Percentiles rank a stretch among this genome's conserved stretches.
Evolutionary conservation across 2,888 invertebrate genomes (phyloP).

Genomic region (Cryptocephalus primarius): DNA sequence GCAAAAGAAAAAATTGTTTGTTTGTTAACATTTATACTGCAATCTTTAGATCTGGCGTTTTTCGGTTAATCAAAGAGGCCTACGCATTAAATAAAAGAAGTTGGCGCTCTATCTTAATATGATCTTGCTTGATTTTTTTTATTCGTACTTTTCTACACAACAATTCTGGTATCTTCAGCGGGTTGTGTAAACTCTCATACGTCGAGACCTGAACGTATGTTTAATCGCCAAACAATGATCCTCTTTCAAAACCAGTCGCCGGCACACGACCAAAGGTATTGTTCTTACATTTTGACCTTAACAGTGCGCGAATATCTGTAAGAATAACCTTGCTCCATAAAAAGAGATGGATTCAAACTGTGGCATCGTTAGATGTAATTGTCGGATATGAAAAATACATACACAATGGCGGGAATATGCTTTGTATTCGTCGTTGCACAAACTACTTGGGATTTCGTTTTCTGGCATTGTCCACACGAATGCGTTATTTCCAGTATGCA

Average conservation of each 20-base stretch:
- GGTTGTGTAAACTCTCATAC: too few species aligned
- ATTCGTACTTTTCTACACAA: too few species aligned
- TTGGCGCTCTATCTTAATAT: too few species aligned
- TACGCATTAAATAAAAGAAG: too few species aligned
- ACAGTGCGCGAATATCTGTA: constrained; percentile 9
- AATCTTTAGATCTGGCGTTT: too few species aligned
- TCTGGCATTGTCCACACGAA: constrained; percentile 3
- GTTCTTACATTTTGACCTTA: constrained; percentile 15
- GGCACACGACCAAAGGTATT: constrained; percentile 11
- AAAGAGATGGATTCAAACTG: constrained; percentile 12
- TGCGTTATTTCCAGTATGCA: constrained; percentile 3
- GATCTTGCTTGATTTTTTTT: too few species aligned
- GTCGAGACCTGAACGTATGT: too few species aligned
- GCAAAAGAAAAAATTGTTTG: too few species aligned
- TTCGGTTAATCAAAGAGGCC: too few species aligned
- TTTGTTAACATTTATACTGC: too few species aligned
- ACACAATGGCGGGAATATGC: constrained; percentile 18
- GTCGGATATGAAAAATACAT: constrained; percentile 17
- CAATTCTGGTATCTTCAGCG: too few species aligned
- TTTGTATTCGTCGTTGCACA: constrained; percentile 6
- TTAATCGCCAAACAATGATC: constrained; percentile 2
- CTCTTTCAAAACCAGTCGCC: constrained; percentile 2
- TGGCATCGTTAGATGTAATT: constrained; percentile 19
- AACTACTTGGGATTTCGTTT: constrained; percentile 4
- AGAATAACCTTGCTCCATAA: constrained; percentile 20